A percentile compares a stretch with the other conserved stretches of the same genome.
These are phyloP conservation scores for Siphamia tubifer DNA, from an alignment of 2,113 vertebrate genomes.

Conservation along the genomic window DNA sequence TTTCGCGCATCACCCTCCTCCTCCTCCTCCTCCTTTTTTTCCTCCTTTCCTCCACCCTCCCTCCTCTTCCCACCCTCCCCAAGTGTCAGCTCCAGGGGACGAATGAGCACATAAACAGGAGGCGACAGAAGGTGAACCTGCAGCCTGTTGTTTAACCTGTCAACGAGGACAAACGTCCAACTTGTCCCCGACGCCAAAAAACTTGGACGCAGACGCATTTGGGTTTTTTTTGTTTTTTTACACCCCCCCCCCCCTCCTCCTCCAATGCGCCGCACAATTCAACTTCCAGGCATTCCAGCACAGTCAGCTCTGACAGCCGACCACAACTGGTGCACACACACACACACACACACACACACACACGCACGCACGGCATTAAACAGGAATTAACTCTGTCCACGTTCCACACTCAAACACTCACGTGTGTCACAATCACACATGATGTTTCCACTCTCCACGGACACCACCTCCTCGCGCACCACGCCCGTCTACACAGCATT, in stretches of 20 bases:
- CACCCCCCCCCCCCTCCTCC: too few species aligned
- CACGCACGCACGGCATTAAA: slow-evolving; percentile 1
- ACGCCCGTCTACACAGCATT: slow-evolving; percentile 67
- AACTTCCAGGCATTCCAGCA: slow-evolving; percentile 70
- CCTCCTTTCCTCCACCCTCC: too few species aligned
- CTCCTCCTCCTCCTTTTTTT: too few species aligned
- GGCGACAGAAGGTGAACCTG: background rate
- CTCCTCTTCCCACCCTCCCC: too few species aligned
- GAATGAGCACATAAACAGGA: background rate
- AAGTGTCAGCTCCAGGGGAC: slow-evolving; percentile 28
- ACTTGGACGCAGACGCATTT: slow-evolving; percentile 69
- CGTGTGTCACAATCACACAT: slow-evolving; percentile 19
- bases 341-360: slow-evolving; percentile 31
- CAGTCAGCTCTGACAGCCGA: slow-evolving; percentile 25
- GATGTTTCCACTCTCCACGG: slow-evolving; percentile 32
- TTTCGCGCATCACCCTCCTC: slow-evolving; percentile 4
- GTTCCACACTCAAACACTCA: slow-evolving; percentile 10
- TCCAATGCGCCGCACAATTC: slow-evolving; percentile 32
- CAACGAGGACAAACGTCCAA: slow-evolving; percentile 26
- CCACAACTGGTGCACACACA: slow-evolving; percentile 30
- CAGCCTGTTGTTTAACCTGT: background rate
- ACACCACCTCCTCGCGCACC: slow-evolving; percentile 51
- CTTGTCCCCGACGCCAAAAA: slow-evolving; percentile 36
- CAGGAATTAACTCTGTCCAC: background rate
- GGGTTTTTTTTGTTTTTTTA: slow-evolving; percentile 15